Percentiles rank a stretch among this genome's conserved stretches.
Evolutionary conservation across 1,140 invertebrate genomes (phyloP).

Genomic region (Trypoxylus dichotomus): DNA sequence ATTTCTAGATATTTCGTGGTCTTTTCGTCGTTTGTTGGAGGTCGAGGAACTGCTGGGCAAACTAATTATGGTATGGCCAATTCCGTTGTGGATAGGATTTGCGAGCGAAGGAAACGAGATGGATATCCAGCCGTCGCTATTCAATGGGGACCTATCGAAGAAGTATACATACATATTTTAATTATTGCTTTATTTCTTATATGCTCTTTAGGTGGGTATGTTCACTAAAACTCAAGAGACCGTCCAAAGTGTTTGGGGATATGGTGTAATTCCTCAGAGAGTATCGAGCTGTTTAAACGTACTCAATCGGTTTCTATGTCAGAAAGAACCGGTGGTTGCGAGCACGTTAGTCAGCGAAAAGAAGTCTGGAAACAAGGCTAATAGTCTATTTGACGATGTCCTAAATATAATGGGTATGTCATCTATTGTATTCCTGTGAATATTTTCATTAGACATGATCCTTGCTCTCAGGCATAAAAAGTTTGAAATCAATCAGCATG

Average conservation of each 20-base stretch:
- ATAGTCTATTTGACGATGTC: not conserved
- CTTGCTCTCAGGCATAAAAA: too few relatives aligned
- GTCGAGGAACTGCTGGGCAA: conserved; percentile 86
- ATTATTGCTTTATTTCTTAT: not conserved
- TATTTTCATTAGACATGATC: too few relatives aligned
- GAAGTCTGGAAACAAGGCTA: not conserved
- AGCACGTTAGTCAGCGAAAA: conserved; percentile 78
- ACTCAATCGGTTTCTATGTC: conserved; percentile 68
- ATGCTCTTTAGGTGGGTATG: conserved; percentile 61
- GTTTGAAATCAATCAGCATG: too few relatives aligned
- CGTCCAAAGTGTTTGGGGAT: conserved; percentile 69
- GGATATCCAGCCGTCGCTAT: conserved; percentile 69
- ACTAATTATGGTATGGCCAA: conserved; percentile 83
- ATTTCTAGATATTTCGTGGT: conserved; percentile 62
- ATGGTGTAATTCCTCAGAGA: conserved; percentile 82
- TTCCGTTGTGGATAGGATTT: conserved; percentile 73
- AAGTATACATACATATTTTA: too few relatives aligned
- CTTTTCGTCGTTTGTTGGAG: conserved; percentile 86
- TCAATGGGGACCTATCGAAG: conserved; percentile 73
- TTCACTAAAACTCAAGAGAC: conserved; percentile 79
- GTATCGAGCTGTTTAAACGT: conserved; percentile 74
- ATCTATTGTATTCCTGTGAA: too few relatives aligned
- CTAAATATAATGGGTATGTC: not conserved
- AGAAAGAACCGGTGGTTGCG: conserved; percentile 66
- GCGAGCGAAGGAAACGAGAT: conserved; percentile 60